These are phyloP conservation scores for Ophthalmotilapia sp. DNA, from an alignment of 2,113 vertebrate genomes.

Conservation along the genomic window DNA sequence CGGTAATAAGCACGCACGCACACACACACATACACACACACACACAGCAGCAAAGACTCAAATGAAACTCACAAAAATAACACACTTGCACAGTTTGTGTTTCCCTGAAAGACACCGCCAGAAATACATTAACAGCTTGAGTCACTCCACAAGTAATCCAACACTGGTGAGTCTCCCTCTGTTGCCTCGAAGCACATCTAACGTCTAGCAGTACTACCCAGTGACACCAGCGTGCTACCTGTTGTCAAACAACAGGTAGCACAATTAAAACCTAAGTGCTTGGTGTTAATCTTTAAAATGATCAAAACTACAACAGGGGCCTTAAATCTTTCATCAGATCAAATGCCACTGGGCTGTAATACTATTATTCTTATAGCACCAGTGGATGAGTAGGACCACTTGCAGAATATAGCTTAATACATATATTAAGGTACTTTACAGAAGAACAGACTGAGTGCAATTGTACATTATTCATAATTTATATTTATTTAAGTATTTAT, in stretches of 20 bases:
- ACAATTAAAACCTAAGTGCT: neutral
- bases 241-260: neutral
- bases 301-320: neutral
- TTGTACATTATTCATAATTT: neutral
- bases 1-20: neutral
- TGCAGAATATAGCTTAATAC: neutral
- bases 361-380: neutral
- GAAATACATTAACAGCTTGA: neutral
- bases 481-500: neutral
- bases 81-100: neutral
- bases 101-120: neutral
- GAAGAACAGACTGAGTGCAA: neutral
- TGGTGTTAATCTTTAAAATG: neutral
- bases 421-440: neutral
- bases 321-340: neutral
- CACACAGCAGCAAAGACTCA: neutral
- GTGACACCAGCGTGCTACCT: neutral
- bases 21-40: accelerated
- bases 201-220: neutral
- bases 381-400: neutral
- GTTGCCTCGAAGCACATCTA: neutral
- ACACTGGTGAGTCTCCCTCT: neutral
- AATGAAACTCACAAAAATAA: neutral
- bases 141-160: neutral
- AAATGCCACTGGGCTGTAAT: neutral